Conservation (phyloP, 2,113 vertebrate species). For the Oryzias curvinotus region DNA sequence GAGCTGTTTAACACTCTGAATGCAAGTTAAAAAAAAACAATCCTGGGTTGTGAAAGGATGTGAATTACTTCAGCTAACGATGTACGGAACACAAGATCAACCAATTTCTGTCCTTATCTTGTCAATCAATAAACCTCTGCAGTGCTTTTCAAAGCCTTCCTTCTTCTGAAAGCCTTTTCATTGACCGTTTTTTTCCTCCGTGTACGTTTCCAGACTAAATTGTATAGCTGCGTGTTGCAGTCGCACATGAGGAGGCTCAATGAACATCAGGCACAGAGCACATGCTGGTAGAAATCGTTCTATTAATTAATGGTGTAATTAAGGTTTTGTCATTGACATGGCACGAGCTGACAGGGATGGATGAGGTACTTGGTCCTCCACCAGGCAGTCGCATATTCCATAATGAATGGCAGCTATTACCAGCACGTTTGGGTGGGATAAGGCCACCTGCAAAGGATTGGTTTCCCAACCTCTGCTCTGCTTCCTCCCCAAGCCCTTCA, state of each 20-base stretch:
- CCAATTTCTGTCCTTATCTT: slow-evolving; percentile 50
- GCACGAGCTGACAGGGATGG: slow-evolving; percentile 94
- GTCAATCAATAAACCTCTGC: slow-evolving; percentile 57
- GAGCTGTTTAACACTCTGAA: slow-evolving; percentile 31
- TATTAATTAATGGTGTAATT: slow-evolving; percentile 99
- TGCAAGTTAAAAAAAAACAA: slow-evolving; percentile 41
- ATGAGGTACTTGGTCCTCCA: slow-evolving; percentile 83
- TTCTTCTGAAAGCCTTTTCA: slow-evolving; percentile 54
- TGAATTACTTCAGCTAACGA: slow-evolving; percentile 48
- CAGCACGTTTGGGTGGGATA: slow-evolving; percentile 84
- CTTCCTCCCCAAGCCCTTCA: slow-evolving; percentile 48
- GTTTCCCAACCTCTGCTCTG: slow-evolving; percentile 68
- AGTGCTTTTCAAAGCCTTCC: slow-evolving; percentile 41
- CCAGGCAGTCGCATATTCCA: slow-evolving; percentile 83
- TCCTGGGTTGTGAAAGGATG: slow-evolving; percentile 35
- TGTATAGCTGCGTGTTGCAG: slow-evolving; percentile 73
- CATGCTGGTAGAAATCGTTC: slow-evolving; percentile 86
- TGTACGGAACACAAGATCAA: slow-evolving; percentile 50
- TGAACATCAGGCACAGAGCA: slow-evolving; percentile 87
- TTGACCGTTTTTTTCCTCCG: slow-evolving; percentile 48
- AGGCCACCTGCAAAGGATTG: slow-evolving; percentile 87
- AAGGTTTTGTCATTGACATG: slow-evolving; percentile 98
- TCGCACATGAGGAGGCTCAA: slow-evolving; percentile 87
- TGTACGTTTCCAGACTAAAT: slow-evolving; percentile 60
- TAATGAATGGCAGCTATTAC: slow-evolving; percentile 99